Base-by-base conservation (phyloP, 2,797 vertebrate species). In the Lerista edwardsae region DNA sequence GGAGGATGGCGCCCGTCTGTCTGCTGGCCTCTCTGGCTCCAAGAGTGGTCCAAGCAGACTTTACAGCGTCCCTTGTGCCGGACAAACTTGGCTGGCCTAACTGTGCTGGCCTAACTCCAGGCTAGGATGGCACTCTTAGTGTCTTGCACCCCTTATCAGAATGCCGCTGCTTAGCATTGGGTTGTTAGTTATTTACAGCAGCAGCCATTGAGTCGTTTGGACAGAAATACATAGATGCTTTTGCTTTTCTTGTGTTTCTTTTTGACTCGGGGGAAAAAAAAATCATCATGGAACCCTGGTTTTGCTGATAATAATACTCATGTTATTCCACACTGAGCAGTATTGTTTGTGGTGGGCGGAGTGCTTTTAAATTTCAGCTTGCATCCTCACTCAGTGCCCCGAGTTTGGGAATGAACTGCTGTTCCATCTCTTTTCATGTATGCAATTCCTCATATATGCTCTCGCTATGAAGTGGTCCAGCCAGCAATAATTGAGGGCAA, bases 401-500 rank as follows among this genome's bases (percentile, higher is more conserved):
- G 34, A 82, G 29, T 61, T 61, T 78, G 41, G 82, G 51, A 55
- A 65, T 67, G 36, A 78, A 23, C 61, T 59, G 27, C 77, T 75
- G 7, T 17, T 67, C 71, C 90, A 10, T 83, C 57, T 69, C 47
- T 68, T 89, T 85, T 90, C 47, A 84, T 8, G 34, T 10, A 21
- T 47, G 3, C 59, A 8, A 21, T 79, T 72, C 34, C 25, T 84
- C 41, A 31, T 34, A 27, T 72, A 47, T 34, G 39, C 15, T 71
- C 39, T 71, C 39, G 15, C 68, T 64, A 2, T 90, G 39, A 79
- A 44, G 80, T 87, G 3, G 69, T 85, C 75, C 65, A 86, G 78
- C 69, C 61, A 78, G 1, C 85, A 80, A 87, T 85, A 86, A 88
- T 72, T 29, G 75, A 88, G 3, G 82, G 5, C 62, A 27, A 86